Conservation (phyloP, 2,113 vertebrate genomes). For the Chauna torquata region DNA sequence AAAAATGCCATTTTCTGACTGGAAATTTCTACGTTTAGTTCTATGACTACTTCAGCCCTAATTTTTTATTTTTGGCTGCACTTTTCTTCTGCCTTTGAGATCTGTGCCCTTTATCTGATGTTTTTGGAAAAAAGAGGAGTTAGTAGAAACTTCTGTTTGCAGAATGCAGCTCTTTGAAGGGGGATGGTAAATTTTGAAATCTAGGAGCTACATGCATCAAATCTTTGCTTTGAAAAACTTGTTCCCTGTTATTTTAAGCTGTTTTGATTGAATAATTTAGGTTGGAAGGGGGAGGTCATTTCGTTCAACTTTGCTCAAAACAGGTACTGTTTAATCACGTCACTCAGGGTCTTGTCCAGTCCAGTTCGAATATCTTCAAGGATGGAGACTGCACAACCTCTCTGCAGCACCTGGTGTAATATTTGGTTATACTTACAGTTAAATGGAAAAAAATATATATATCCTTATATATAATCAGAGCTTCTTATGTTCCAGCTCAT, state of each 20-base stretch:
- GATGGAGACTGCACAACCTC: background rate
- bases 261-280: background rate
- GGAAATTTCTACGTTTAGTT: background rate
- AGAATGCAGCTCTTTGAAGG: background rate
- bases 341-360: background rate
- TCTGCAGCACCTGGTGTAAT: background rate
- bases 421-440: background rate
- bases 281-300: background rate
- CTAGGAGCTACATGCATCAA: background rate
- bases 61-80: background rate
- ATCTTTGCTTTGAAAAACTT: background rate
- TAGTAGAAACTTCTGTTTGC: background rate
- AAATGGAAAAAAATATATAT: background rate
- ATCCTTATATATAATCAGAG: background rate
- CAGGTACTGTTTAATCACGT: background rate
- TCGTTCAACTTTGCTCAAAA: background rate
- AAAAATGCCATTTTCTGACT: background rate
- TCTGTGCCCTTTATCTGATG: background rate
- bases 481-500: background rate
- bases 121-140: background rate
- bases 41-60: background rate
- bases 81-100: background rate
- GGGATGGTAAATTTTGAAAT: background rate
- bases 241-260: background rate
- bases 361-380: background rate